A percentile compares a stretch with the other conserved stretches of the same genome.
Conservation (phyloP, 2,888 invertebrate species). For the Alentia gelatinosa region DNA sequence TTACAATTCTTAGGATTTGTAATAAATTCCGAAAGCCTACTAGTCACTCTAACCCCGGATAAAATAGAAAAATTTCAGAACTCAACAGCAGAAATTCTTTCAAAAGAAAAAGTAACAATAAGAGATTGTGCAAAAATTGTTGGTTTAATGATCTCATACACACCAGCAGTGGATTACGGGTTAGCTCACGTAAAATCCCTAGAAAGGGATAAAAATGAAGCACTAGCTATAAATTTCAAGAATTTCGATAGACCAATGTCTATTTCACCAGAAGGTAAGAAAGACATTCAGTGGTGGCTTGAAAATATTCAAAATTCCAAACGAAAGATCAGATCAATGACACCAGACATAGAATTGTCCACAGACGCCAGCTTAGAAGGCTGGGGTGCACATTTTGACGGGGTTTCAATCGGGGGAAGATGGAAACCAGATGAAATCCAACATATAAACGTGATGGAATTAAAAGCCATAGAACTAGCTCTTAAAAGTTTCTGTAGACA, state of each 20-base stretch:
- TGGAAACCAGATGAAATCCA: neutral
- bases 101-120: neutral
- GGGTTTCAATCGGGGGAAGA: neutral
- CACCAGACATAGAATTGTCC: neutral
- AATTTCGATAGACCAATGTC: neutral
- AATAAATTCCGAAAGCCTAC: neutral
- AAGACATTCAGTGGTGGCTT: neutral
- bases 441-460: neutral
- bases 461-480: neutral
- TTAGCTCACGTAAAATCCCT: neutral
- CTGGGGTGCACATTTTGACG: neutral
- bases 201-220: neutral
- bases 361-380: neutral
- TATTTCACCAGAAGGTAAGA: neutral
- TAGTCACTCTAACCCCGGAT: neutral
- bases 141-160: neutral
- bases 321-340: neutral
- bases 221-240: neutral
- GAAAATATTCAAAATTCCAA: neutral
- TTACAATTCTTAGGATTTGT: neutral
- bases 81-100: neutral
- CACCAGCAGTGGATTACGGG: neutral
- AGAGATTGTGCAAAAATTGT: neutral
- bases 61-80: neutral
- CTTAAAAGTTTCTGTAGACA: neutral